These are phyloP conservation scores for Poecilia gillii DNA, from an alignment of 2,797 vertebrate genomes.

Conservation along the genomic window DNA sequence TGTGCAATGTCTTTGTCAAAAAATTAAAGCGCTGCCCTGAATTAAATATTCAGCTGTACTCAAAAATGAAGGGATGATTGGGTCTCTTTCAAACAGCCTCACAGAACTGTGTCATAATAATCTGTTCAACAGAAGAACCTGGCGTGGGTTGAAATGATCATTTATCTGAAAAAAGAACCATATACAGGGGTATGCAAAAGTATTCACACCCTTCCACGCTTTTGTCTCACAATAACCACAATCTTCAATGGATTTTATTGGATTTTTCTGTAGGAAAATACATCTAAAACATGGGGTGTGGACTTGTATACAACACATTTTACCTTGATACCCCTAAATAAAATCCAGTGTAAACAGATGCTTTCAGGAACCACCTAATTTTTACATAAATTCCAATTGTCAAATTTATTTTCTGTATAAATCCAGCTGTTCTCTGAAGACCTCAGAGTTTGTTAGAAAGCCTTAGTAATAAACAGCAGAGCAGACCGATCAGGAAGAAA, in stretches of 20 bases:
- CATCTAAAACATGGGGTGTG: neutral
- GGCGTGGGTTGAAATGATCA: neutral
- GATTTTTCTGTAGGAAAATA: neutral
- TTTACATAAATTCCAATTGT: neutral
- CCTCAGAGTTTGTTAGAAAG: neutral
- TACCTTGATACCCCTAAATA: neutral
- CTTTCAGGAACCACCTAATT: neutral
- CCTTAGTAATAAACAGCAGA: neutral
- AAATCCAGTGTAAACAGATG: neutral
- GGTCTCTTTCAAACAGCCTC: conserved; percentile 13
- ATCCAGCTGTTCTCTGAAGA: neutral
- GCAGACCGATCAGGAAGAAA: too few relatives aligned
- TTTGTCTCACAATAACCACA: neutral
- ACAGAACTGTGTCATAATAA: conserved; percentile 14
- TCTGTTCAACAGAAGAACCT: conserved; percentile 12
- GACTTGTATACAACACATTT: neutral
- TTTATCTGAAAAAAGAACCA: neutral
- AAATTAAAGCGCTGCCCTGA: conserved; percentile 40
- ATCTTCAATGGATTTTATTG: neutral
- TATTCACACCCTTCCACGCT: neutral
- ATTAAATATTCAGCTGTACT: conserved; percentile 29
- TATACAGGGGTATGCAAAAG: neutral
- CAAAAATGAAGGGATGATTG: neutral
- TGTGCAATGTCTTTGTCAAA: conserved; percentile 77
- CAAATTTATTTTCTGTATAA: neutral